Evolutionary conservation across 2,113 vertebrate species (phyloP).

Genomic region (human (Homo sapiens)): GRCh38 chr9:130049501-130050000

Average conservation of each 20-base stretch:
- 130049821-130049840: background rate
- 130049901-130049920: background rate
- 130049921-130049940: background rate
- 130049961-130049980: background rate
- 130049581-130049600: background rate
- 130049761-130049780: background rate
- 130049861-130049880: background rate
- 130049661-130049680: background rate
- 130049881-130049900: background rate
- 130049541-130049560: background rate
- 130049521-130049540: accelerated
- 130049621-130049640: background rate
- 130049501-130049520: background rate
- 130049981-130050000: background rate
- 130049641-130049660: background rate
- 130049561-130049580: background rate
- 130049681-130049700: background rate
- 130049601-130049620: background rate
- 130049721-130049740: background rate
- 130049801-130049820: background rate
- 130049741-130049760: background rate
- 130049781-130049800: background rate
- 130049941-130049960: background rate
- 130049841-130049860: background rate
- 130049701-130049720: background rate